phyloP scores from a whole-genome alignment of 2,888 invertebrate genomes.

The Euspilapteryx auroguttella region DNA sequence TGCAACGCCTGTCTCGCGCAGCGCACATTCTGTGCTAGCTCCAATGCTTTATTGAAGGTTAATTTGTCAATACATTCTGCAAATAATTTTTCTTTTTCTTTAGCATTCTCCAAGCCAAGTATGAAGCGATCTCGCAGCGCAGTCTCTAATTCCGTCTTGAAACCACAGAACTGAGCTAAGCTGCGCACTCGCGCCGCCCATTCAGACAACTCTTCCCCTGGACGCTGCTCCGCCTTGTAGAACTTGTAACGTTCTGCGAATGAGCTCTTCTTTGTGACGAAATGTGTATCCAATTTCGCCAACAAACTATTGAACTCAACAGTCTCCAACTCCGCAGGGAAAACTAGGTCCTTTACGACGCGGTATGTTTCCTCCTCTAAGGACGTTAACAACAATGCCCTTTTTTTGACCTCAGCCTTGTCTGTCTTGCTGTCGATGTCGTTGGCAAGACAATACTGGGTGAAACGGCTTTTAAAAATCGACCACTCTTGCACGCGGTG shows the following conservation, averaged over 20 bases:
- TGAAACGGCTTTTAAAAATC: conserved; percentile 6
- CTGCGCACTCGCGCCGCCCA: conserved; percentile 7
- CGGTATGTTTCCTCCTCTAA: conserved; percentile 10
- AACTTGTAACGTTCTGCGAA: conserved; percentile 7
- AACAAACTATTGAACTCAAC: conserved; percentile 2
- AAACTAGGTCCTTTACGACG: conserved; percentile 8
- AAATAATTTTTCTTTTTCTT: conserved; percentile 9
- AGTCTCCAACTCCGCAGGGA: conserved; percentile 4
- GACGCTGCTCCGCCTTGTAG: too few species aligned
- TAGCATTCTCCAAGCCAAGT: conserved; percentile 6
- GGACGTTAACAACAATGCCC: conserved; percentile 8
- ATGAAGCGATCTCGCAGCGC: conserved; percentile 8
- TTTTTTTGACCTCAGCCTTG: conserved; percentile 8
- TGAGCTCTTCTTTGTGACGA: conserved; percentile 2
- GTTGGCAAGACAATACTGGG: conserved; percentile 6
- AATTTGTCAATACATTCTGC: conserved; percentile 7
- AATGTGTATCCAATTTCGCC: conserved; percentile 3
- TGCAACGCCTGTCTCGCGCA: not conserved
- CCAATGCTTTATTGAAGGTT: conserved; percentile 7
- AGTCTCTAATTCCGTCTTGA: too few species aligned
- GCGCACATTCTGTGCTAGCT: conserved; percentile 5
- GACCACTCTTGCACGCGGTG: conserved; percentile 7
- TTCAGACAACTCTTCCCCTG: conserved; percentile 5
- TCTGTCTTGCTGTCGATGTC: conserved; percentile 8
- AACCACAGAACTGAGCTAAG: too few species aligned